A percentile compares a stretch with the other conserved stretches of the same genome.
phyloP scores from a whole-genome alignment of 2,797 vertebrate species.

The Lycodopsis pacificus region DNA sequence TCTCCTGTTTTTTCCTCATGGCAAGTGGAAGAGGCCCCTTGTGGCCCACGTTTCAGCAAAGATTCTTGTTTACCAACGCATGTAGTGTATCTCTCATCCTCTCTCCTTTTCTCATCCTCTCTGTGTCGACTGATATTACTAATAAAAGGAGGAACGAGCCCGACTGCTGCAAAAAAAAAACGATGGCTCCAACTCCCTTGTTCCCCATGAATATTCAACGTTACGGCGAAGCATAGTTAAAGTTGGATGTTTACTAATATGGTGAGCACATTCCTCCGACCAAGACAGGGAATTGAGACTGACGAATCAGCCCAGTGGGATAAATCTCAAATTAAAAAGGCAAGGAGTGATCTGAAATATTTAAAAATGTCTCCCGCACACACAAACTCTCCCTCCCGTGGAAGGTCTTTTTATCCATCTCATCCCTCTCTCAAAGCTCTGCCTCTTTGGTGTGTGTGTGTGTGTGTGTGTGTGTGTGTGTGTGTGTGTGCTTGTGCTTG shows the following conservation, averaged over 20 bases:
- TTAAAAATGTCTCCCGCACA: slow-evolving; percentile 21
- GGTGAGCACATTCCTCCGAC: slow-evolving; percentile 44
- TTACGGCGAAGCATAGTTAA: slow-evolving; percentile 34
- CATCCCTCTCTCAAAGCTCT: slow-evolving; percentile 41
- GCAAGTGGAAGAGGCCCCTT: slow-evolving; percentile 43
- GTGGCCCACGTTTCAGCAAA: slow-evolving; percentile 44
- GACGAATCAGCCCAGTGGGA: slow-evolving; percentile 37
- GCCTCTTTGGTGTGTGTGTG: slow-evolving; percentile 12
- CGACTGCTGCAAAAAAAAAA: slow-evolving; percentile 20
- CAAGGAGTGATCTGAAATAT: slow-evolving; percentile 57
- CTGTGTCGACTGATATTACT: slow-evolving; percentile 23
- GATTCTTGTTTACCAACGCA: slow-evolving; percentile 44
- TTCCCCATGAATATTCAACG: slow-evolving; percentile 42
- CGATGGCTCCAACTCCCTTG: slow-evolving; percentile 16
- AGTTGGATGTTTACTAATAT: slow-evolving; percentile 59
- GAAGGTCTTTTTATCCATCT: slow-evolving; percentile 33
- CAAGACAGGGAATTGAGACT: slow-evolving; percentile 25
- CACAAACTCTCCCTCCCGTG: slow-evolving; percentile 1
- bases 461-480: too few species aligned
- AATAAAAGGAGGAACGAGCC: slow-evolving; percentile 24
- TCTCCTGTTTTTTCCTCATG: slow-evolving; percentile 41
- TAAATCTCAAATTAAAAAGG: slow-evolving; percentile 60
- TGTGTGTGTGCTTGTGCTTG: background rate
- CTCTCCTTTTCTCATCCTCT: background rate
- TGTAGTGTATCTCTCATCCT: slow-evolving; percentile 34